Conservation (phyloP, 2,113 vertebrate genomes). For the Panthera uncia region DNA sequence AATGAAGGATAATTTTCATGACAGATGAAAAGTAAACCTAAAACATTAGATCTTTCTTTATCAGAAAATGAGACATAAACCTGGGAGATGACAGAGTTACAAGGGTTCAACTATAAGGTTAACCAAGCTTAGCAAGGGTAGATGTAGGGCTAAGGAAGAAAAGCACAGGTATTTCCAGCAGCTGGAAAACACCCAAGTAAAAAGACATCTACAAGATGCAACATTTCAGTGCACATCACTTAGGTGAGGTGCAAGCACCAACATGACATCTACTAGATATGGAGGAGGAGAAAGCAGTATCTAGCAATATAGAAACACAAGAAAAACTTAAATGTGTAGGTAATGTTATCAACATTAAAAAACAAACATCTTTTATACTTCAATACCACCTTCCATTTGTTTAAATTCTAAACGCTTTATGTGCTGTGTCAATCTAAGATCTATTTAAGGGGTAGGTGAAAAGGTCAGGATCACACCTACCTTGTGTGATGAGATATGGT, state of each 20-base stretch:
- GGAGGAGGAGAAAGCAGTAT: background rate
- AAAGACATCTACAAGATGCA: slow-evolving; percentile 21
- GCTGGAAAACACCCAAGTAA: slow-evolving; percentile 59
- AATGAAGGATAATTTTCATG: slow-evolving; percentile 54
- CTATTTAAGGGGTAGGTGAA: background rate
- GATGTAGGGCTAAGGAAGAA: slow-evolving; percentile 40
- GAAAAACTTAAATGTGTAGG: background rate
- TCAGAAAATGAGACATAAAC: slow-evolving; percentile 75
- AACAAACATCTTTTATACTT: background rate
- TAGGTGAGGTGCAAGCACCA: background rate
- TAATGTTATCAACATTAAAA: slow-evolving; percentile 7
- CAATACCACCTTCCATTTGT: background rate
- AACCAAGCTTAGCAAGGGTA: slow-evolving; percentile 67
- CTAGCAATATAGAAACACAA: slow-evolving; percentile 6
- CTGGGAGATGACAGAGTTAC: slow-evolving; percentile 33
- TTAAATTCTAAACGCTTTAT: slow-evolving; percentile 11
- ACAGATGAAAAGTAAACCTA: slow-evolving; percentile 68
- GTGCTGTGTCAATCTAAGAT: background rate
- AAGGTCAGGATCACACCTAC: background rate
- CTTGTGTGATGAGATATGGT: background rate
- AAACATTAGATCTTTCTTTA: slow-evolving; percentile 58
- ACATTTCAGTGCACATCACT: background rate
- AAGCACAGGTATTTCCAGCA: background rate
- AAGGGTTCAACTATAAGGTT: slow-evolving; percentile 62
- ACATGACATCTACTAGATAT: background rate